These are phyloP conservation scores for Thalassarche chlororhynchos DNA, from an alignment of 2,113 vertebrate genomes.

Conservation along the genomic window DNA sequence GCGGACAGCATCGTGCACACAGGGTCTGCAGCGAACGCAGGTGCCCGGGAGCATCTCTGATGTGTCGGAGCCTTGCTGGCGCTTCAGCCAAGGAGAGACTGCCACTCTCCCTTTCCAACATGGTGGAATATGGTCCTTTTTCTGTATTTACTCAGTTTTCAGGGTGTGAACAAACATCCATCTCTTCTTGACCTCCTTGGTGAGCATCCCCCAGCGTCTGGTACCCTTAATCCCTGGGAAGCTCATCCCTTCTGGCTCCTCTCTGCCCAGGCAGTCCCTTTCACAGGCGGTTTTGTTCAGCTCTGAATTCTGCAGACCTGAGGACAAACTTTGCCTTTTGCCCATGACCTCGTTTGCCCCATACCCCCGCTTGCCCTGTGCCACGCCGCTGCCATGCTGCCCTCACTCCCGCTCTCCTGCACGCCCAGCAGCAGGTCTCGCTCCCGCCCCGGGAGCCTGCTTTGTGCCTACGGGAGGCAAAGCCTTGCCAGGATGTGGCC, in stretches of 20 bases:
- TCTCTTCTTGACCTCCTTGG: background rate
- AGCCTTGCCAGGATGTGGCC: background rate
- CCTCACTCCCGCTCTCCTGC: too few species aligned
- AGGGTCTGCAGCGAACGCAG: accelerated
- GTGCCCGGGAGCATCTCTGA: accelerated
- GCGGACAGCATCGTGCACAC: background rate
- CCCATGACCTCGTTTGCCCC: too few species aligned
- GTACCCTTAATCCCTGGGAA: background rate
- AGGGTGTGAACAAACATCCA: background rate
- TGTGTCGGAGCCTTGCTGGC: background rate
- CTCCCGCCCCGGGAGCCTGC: too few species aligned
- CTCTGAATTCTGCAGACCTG: background rate
- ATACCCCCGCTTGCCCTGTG: too few species aligned
- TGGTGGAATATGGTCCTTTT: background rate
- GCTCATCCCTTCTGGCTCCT: background rate
- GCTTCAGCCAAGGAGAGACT: background rate
- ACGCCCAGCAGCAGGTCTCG: too few species aligned
- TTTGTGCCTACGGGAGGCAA: too few species aligned
- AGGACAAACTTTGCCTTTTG: background rate
- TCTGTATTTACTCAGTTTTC: background rate
- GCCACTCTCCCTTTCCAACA: background rate
- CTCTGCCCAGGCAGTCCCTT: too few species aligned
- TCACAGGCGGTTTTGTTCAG: background rate
- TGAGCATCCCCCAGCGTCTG: too few species aligned
- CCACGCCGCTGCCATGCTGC: too few species aligned